A percentile compares a stretch with the other conserved stretches of the same genome.
These are phyloP conservation scores for Grallaria varia DNA, from an alignment of 2,113 vertebrate species.

Conservation along the genomic window DNA sequence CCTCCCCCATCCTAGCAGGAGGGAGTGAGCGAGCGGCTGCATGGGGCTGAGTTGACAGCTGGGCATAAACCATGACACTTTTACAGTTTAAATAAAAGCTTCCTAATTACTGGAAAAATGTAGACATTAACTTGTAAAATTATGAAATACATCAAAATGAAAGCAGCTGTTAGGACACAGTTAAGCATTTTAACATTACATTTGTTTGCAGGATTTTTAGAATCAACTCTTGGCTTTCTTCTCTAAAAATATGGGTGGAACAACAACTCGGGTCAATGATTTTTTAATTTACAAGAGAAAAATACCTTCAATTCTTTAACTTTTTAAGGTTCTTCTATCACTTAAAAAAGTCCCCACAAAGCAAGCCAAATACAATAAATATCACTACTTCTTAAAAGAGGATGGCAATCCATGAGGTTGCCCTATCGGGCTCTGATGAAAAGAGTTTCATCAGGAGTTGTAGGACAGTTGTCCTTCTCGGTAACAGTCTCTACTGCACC, in stretches of 20 bases:
- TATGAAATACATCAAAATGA: background rate
- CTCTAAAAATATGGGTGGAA: background rate
- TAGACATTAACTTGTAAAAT: background rate
- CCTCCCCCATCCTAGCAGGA: background rate
- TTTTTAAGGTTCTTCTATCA: background rate
- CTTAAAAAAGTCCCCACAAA: background rate
- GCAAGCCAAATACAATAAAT: constrained; percentile 3
- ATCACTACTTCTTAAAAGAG: background rate
- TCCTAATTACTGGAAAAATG: background rate
- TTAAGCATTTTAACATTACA: background rate
- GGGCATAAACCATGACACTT: background rate
- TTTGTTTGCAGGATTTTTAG: background rate
- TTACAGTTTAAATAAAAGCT: background rate
- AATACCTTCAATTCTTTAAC: background rate
- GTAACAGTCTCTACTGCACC: constrained; percentile 74
- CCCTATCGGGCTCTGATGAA: constrained; percentile 86
- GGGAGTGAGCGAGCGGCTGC: background rate
- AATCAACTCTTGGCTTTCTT: background rate
- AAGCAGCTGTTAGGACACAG: background rate
- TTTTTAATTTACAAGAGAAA: background rate
- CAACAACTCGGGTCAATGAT: background rate
- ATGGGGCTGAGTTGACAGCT: background rate
- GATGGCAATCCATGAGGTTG: background rate
- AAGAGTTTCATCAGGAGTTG: constrained; percentile 66
- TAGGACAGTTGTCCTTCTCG: constrained; percentile 53